Percentiles rank a stretch among this genome's conserved stretches.
Conservation (phyloP, 2,888 invertebrate species). For the Ischnura elegans region DNA sequence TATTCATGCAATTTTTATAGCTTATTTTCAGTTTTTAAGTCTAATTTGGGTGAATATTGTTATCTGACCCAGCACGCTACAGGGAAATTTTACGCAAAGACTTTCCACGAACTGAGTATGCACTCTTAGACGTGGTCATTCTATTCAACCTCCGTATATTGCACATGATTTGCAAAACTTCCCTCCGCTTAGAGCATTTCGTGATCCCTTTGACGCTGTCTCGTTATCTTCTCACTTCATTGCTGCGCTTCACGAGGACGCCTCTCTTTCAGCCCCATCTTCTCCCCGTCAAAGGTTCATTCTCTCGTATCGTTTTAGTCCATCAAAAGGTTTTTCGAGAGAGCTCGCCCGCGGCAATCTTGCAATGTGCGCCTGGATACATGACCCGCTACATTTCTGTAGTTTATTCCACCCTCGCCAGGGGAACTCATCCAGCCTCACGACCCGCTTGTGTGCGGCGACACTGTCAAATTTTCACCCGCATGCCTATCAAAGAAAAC, state of each 20-base stretch:
- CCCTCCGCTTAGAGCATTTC: background rate
- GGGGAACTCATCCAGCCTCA: background rate
- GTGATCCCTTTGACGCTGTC: background rate
- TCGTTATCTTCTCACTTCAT: background rate
- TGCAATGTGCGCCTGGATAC: background rate
- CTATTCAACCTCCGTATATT: too few relatives aligned
- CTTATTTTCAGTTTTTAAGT: too few relatives aligned
- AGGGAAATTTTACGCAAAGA: too few relatives aligned
- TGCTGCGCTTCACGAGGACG: background rate
- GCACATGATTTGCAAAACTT: background rate
- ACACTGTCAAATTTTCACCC: background rate
- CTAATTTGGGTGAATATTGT: too few relatives aligned
- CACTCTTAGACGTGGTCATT: too few relatives aligned
- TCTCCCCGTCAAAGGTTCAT: background rate
- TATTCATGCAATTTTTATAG: too few relatives aligned
- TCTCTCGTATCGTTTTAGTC: background rate
- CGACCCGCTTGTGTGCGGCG: background rate
- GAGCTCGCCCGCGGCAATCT: background rate
- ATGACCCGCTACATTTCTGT: background rate
- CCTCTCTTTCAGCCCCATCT: background rate
- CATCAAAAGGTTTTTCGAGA: background rate
- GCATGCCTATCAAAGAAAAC: too few relatives aligned
- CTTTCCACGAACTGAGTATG: too few relatives aligned
- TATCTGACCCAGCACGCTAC: too few relatives aligned
- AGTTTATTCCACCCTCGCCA: background rate